These are phyloP conservation scores for Rhynchotus rufescens DNA, from an alignment of 2,797 vertebrate genomes.

Conservation along the genomic window DNA sequence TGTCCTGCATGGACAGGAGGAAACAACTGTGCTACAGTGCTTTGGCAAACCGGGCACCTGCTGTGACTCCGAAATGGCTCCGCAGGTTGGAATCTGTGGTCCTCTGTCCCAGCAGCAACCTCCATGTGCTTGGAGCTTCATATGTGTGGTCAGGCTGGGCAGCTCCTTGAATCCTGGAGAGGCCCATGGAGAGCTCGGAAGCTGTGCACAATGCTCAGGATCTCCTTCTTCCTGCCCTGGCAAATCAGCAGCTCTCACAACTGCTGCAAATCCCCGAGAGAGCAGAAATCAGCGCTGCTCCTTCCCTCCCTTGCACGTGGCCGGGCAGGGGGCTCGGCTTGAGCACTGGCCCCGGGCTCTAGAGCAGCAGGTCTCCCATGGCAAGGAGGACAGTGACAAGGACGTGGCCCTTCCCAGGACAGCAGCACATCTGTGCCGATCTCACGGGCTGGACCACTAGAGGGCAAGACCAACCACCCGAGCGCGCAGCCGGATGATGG, in stretches of 20 bases:
- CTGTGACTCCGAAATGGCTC: no score
- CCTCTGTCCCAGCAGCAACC: neutral
- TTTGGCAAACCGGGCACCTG: neutral
- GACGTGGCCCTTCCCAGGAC: neutral
- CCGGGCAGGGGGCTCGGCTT: neutral
- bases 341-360: neutral
- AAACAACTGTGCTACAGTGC: neutral
- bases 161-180: no score
- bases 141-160: neutral
- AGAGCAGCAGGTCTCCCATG: neutral
- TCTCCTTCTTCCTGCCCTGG: neutral
- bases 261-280: neutral
- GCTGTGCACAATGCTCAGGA: neutral
- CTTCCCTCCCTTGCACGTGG: neutral
- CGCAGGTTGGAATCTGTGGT: no score
- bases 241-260: neutral
- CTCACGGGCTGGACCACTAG: neutral
- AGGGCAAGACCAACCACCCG: neutral
- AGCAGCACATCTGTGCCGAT: neutral
- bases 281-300: neutral
- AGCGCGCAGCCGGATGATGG: neutral
- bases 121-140: neutral
- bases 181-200: neutral
- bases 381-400: neutral
- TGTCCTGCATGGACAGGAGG: neutral